These are phyloP conservation scores for Bubo blakistoni DNA, from an alignment of 2,113 vertebrate genomes.

Conservation along the genomic window DNA sequence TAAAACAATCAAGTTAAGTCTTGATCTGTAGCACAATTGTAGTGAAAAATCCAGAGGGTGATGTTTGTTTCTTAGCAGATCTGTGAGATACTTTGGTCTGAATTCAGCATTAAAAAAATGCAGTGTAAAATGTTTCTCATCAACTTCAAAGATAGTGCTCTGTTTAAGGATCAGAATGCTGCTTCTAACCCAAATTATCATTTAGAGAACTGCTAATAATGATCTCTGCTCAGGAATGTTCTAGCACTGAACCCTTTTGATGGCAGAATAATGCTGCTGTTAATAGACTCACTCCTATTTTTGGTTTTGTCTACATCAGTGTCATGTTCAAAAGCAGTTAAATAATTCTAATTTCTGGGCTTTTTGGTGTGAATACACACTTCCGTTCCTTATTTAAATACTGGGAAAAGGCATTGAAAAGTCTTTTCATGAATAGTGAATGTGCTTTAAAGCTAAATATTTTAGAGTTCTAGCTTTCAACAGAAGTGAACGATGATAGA, in stretches of 20 bases:
- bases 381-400: background rate
- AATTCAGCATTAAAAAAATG: conserved; percentile 27
- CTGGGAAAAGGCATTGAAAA: background rate
- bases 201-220: conserved; percentile 18
- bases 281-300: conserved; percentile 23
- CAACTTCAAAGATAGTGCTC: background rate
- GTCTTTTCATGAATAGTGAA: background rate
- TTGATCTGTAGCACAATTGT: conserved; percentile 34
- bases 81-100: conserved; percentile 12
- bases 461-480: conserved; percentile 23
- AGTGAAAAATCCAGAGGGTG: background rate
- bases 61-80: background rate
- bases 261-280: conserved; percentile 33
- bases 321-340: conserved; percentile 35
- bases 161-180: conserved; percentile 18
- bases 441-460: conserved; percentile 22
- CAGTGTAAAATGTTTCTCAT: background rate
- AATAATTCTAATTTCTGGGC: conserved; percentile 9
- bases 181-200: conserved; percentile 23
- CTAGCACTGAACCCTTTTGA: conserved; percentile 29
- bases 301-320: conserved; percentile 46
- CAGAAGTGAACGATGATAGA: conserved; percentile 9
- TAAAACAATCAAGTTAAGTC: background rate
- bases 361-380: conserved; percentile 47
- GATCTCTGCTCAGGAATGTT: conserved; percentile 11